Percentiles rank a stretch among this genome's conserved stretches.
Evolutionary conservation across 2,888 invertebrate genomes (phyloP).

Genomic region (Raillietiella orientalis): DNA sequence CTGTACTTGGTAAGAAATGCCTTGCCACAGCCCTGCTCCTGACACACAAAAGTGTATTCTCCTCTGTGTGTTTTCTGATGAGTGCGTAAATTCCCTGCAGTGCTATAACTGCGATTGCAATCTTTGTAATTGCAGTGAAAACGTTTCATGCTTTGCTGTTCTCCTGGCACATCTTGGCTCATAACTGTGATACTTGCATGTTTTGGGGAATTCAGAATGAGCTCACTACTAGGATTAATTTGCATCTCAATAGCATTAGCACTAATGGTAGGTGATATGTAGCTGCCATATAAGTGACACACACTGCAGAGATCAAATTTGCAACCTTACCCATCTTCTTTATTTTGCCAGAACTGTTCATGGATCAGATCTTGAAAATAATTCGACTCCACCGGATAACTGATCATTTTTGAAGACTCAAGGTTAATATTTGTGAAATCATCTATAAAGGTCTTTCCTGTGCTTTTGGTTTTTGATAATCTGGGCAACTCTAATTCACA

Average conservation of each 20-base stretch:
- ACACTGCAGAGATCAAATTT: no score
- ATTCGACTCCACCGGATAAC: no score
- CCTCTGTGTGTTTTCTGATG: constrained; percentile 90
- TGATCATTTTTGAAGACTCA: no score
- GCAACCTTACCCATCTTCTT: no score
- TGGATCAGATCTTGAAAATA: no score
- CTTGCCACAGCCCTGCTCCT: constrained; percentile 56
- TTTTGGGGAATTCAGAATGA: constrained; percentile 25
- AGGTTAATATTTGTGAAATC: no score
- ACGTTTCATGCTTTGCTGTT: constrained; percentile 25
- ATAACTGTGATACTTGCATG: constrained; percentile 33
- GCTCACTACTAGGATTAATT: constrained; percentile 28
- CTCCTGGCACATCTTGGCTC: constrained; percentile 21
- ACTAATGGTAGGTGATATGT: constrained; percentile 29
- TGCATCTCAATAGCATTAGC: constrained; percentile 31
- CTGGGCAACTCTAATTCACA: no score
- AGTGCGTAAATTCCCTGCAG: constrained; percentile 68
- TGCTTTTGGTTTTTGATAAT: no score
- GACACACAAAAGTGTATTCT: constrained; percentile 73
- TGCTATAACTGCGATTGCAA: constrained; percentile 61
- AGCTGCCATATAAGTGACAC: constrained; percentile 17
- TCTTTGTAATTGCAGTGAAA: constrained; percentile 65
- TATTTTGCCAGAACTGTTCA: no score
- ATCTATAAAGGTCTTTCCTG: no score
- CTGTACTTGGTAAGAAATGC: constrained; percentile 82